phyloP scores from a whole-genome alignment of 2,888 invertebrate species.

The Drosophila melanosoma region DNA sequence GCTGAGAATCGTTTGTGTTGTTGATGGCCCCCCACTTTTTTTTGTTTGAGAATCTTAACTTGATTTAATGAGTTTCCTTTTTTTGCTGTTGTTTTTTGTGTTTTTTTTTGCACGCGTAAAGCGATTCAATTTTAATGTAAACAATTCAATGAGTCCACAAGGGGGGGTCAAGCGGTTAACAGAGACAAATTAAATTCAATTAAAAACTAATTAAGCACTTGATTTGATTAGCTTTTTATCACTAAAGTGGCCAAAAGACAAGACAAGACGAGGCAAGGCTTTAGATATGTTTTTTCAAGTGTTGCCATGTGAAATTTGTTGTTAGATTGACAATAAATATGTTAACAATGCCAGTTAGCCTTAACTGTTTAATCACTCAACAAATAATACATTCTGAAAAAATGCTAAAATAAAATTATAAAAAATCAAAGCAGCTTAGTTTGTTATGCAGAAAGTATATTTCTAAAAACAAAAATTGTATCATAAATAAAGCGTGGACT shows the following conservation, averaged over 20 bases:
- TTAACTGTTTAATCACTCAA: background rate
- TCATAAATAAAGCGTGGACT: no score
- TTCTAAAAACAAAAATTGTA: no score
- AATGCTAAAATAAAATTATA: background rate
- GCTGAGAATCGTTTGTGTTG: constrained; percentile 49
- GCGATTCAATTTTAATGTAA: constrained; percentile 64
- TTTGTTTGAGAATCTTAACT: constrained; percentile 52
- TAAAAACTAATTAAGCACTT: constrained; percentile 65
- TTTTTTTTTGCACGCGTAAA: constrained; percentile 32
- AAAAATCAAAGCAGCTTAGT: background rate
- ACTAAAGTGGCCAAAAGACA: constrained; percentile 10
- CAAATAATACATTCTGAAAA: background rate
- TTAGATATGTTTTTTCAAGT: background rate
- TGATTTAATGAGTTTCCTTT: constrained; percentile 64
- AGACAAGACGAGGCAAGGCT: background rate
- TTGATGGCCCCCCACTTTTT: constrained; percentile 4
- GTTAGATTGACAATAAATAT: background rate
- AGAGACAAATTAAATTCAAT: constrained; percentile 47
- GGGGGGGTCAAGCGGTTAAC: background rate
- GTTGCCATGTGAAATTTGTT: background rate
- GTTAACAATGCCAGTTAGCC: background rate
- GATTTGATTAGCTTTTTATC: constrained; percentile 59
- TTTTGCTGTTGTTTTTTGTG: constrained; percentile 11
- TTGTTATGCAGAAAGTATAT: background rate
- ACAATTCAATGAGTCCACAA: constrained; percentile 65